Percentiles rank a stretch among this genome's conserved stretches.
Conservation (phyloP, 2,113 vertebrate species). For the Anhinga rufa region DNA sequence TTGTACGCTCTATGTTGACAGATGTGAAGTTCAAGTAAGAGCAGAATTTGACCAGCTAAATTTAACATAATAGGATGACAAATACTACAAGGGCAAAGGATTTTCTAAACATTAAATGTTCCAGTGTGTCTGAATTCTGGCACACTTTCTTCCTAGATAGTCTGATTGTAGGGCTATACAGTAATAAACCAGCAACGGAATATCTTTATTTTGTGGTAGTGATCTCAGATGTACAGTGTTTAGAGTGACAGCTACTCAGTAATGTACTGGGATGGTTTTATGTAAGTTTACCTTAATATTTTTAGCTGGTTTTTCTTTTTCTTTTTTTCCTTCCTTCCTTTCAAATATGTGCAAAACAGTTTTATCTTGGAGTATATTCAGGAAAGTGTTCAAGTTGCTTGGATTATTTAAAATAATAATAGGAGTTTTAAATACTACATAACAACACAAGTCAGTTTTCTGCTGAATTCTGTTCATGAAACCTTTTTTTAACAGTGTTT, state of each 20-base stretch:
- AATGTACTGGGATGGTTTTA: neutral
- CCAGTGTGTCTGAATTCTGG: neutral
- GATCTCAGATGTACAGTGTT: neutral
- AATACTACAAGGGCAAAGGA: neutral
- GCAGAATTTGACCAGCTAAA: neutral
- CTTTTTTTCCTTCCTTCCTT: neutral
- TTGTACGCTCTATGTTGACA: neutral
- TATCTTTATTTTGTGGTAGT: neutral
- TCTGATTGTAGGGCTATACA: neutral
- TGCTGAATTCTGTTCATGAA: neutral
- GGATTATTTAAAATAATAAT: neutral
- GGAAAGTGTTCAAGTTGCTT: neutral
- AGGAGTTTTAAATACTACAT: neutral
- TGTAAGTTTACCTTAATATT: neutral
- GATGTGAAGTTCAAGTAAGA: neutral
- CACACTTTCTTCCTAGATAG: too few species aligned
- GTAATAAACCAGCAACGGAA: neutral
- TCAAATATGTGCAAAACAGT: neutral
- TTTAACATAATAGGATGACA: neutral
- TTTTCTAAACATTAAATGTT: neutral
- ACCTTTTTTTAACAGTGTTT: neutral
- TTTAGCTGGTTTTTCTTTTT: neutral
- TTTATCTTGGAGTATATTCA: neutral
- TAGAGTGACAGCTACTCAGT: neutral
- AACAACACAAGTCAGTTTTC: neutral